A percentile compares a stretch with the other conserved stretches of the same genome.
Conservation (phyloP, 2,113 vertebrate genomes). For the Vulpes lagopus region DNA sequence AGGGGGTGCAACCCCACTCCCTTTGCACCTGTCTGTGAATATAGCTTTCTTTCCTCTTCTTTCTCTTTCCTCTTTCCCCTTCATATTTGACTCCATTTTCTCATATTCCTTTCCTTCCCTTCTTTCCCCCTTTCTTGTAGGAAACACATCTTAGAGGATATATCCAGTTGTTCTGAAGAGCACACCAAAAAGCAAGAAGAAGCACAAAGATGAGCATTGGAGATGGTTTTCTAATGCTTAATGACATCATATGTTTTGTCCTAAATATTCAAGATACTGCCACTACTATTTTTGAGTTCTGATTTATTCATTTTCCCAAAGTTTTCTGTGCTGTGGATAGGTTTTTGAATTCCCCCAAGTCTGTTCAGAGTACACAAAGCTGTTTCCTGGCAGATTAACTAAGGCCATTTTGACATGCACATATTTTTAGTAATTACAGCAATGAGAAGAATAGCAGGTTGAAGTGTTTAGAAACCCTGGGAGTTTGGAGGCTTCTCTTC, state of each 20-base stretch:
- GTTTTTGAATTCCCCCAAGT: not conserved
- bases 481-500: not conserved
- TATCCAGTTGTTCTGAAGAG: not conserved
- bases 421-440: not conserved
- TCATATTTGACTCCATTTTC: not conserved
- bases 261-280: not conserved
- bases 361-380: not conserved
- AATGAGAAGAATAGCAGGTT: not conserved
- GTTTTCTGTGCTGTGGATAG: not conserved
- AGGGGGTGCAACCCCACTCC: accelerated
- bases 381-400: not conserved
- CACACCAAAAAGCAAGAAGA: not conserved
- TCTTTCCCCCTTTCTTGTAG: not conserved
- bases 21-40: not conserved
- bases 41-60: not conserved
- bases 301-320: not conserved
- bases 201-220: not conserved
- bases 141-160: constrained; percentile 10
- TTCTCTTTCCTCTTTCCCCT: not conserved
- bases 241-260: not conserved
- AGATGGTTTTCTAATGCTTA: not conserved
- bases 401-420: not conserved
- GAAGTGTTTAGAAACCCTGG: not conserved
- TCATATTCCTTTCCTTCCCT: not conserved
- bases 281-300: not conserved